phyloP scores from a whole-genome alignment of 2,113 vertebrate species.

The Penelope pileata region DNA sequence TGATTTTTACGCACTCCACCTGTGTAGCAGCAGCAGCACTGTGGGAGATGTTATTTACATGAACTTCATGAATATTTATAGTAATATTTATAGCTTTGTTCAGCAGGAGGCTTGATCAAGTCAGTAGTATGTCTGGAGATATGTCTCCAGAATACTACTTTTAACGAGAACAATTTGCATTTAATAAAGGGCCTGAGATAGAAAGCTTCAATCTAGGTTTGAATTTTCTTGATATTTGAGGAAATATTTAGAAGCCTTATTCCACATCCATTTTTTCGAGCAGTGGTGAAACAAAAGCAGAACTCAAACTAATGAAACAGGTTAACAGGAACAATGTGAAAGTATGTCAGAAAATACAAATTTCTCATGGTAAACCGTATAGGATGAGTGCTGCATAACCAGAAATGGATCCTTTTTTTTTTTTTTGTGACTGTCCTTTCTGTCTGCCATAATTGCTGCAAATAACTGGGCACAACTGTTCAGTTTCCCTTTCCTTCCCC shows the following conservation, averaged over 20 bases:
- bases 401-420: neutral
- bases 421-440: neutral
- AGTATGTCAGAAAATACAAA: neutral
- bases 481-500: neutral
- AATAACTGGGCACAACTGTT: neutral
- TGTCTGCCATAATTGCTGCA: neutral
- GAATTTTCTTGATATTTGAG: neutral
- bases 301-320: neutral
- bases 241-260: conserved; percentile 16
- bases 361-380: neutral
- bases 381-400: neutral
- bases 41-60: conserved; percentile 62
- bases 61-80: conserved; percentile 72
- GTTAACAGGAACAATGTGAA: neutral
- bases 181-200: conserved; percentile 8
- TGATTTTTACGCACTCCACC: neutral
- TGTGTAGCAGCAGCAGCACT: conserved; percentile 28
- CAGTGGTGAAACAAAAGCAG: neutral
- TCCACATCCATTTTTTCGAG: neutral
- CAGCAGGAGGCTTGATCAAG: conserved; percentile 66
- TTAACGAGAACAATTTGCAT: conserved; percentile 52
- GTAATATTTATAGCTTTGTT: conserved; percentile 65
- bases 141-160: conserved; percentile 30
- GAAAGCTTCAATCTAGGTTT: neutral
- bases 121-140: conserved; percentile 50